Base-by-base conservation (phyloP, 2,797 vertebrate species). In the Scyliorhinus canicula region DNA sequence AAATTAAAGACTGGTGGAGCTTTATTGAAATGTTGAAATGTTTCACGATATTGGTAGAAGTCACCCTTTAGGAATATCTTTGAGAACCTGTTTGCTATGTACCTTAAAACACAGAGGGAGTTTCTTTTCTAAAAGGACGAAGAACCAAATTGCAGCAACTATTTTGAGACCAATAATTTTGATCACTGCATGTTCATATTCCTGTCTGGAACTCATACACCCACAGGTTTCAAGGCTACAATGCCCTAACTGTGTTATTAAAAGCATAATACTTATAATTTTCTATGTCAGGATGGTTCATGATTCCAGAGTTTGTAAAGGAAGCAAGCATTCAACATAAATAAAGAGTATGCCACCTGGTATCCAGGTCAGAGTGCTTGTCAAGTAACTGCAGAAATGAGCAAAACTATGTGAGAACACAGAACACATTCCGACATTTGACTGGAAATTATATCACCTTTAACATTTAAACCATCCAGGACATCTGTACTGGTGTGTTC, bases 151-250 rank as follows among this genome's bases (percentile, higher is more conserved):
- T 90, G 52, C 52, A 55, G 86, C 55, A 57, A n/a, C 86, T 90
- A 90, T 90, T 90, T 90, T 90, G 86, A 57, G 86, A 90, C 9
- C 86, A 90, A 90, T 90, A 90, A 57, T 90, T 90, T 90, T 55
- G 52, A 90, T 90, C 50, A n/a, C n/a, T 88, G 28, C 35, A 57
- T 57, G 52, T 90, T 57, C 52, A n/a, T 9, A 31, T 60, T 57
- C 86, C 86, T 35, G 86, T 35, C 86, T 90, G 86, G 86, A 90
- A 57, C 52, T 60, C 86, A 57, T 19, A 60, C 86, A 57, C 55
- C 52, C 52, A 90, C 35, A 55, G 50, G 60, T 60, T 90, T 90
- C 86, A 90, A n/a, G 52, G 86, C 19, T 90, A 55, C 16, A 35
- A 55, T n/a, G 28, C 28, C 19, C 50, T 44, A 52, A 85, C 44